Base-by-base conservation (phyloP, 2,888 invertebrate genomes). In the Mamestra brassicae region DNA sequence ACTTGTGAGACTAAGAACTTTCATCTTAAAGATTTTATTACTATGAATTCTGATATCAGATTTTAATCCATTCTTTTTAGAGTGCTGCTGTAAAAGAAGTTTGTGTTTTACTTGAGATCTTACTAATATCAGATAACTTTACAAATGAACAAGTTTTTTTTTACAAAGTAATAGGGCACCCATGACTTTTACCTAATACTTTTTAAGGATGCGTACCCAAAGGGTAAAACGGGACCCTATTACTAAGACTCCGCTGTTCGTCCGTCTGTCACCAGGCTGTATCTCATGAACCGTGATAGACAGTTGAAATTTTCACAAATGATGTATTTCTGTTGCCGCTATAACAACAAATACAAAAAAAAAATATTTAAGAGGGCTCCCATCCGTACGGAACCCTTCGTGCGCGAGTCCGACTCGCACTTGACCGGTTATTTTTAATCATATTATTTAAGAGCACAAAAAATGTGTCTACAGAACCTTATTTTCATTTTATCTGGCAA, bases 1-100 rank as follows among this genome's bases (percentile, higher is more conserved):
- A 84, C 76, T 85, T 84, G 65, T 75, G 72, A 76, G 74, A 72
- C 47, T 54, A 70, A 78, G 38, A 86, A 84, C 70, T 82, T 85
- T 82, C 62, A 42, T 67, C 76, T 78, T 67, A 73, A 78, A 79
- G 69, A 76, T 82, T 82, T 86, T 85, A 80, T 83, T 80, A 73
- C 69, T 74, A 70, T 77, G 74, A 81, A 81, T 71, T 84, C 73
- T 85, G 71, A 76, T 82, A 71, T 76, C 63, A 66, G 68, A 77
- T 70, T 71, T 60, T 55, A 78, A 82, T 85, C 65, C 74, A 60
- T 64, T 69, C 38, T 65, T 78, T 47, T 73, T 71, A 36, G 58
- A 58, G 50, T 73, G 13, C 55, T 10, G 26, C 60, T 6, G 11
- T 13, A 3, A 26, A 52, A n/a, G 3, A 17, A 15, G 8, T 62